Base-by-base conservation (phyloP, 2,888 invertebrate genomes). In the Lagria hirta region DNA sequence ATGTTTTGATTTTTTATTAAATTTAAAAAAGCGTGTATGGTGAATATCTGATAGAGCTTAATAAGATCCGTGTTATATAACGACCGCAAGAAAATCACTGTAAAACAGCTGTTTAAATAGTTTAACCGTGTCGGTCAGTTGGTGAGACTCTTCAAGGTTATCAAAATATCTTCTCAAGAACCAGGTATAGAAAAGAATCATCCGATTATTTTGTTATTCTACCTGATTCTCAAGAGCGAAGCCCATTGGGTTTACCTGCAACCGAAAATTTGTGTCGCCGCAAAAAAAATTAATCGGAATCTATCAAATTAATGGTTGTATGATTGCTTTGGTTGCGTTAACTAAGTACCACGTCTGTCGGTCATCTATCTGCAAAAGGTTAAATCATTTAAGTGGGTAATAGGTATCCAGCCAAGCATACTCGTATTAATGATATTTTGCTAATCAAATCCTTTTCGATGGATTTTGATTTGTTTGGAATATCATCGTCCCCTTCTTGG, bases 71-170 rank as follows among this genome's bases (percentile, higher is more conserved):
- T 2, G 8, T 8, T 26, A n/a, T n/a, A 11, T 4, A 4, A 26
- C 26, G 2, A 26, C 5, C 18, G 18, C 18, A 18, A 7, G 18
- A 4, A 7, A 7, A 6, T 18, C 7, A 18, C 4, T 6, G 7
- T 18, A 28, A 44, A 40, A 29, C 40, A 40, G 30, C 35, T 37
- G 35, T 23, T 41, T 24, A 32, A 35, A 41, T 11, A 18, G 14
- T 13, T 42, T 50, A 47, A 48, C 46, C 48, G 52, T 49, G 52
- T 58, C 55, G 56, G 58, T 58, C 55, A 58, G 53, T 58, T 55
- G 56, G 58, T 56, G 55, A 57, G 51, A 51, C 49, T 55, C 32
- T 51, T 52, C 56, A 58, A 58, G 58, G 58, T 35, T 55, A 52
- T 50, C 50, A 45, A 27, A 49, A 32, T 29, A n/a, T n/a, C n/a